These are phyloP conservation scores for Adrianichthys oophorus DNA, from an alignment of 2,797 vertebrate genomes.

Conservation along the genomic window DNA sequence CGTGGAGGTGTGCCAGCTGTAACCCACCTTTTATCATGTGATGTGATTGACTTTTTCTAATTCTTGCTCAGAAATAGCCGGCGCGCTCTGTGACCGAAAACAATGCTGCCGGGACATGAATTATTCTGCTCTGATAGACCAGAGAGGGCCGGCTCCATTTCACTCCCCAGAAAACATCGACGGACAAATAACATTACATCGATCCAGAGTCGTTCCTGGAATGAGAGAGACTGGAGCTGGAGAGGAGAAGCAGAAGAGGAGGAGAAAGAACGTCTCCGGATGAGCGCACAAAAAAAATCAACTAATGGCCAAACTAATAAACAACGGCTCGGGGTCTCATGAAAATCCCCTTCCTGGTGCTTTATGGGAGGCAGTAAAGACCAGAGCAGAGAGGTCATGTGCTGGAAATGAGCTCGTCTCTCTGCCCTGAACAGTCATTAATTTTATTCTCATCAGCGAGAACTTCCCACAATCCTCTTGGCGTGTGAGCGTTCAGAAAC, in stretches of 20 bases:
- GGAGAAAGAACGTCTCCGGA: slow-evolving; percentile 10
- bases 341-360: slow-evolving; percentile 23
- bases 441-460: not conserved
- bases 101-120: slow-evolving; percentile 10
- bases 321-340: slow-evolving; percentile 25
- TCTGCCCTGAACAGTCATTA: slow-evolving; percentile 36
- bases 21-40: not conserved
- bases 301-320: slow-evolving; percentile 21
- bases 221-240: slow-evolving; percentile 27
- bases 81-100: slow-evolving; percentile 8
- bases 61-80: not conserved
- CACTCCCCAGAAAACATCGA: slow-evolving; percentile 23
- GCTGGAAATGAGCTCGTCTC: slow-evolving; percentile 42
- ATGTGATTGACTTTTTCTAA: not conserved
- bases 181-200: slow-evolving; percentile 48
- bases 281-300: slow-evolving; percentile 32
- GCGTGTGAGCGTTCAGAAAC: too few species aligned
- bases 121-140: slow-evolving; percentile 5
- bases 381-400: slow-evolving; percentile 19
- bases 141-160: slow-evolving; percentile 30
- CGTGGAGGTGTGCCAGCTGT: not conserved
- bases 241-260: slow-evolving; percentile 7
- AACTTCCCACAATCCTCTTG: slow-evolving; percentile 21
- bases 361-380: slow-evolving; percentile 56
- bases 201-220: slow-evolving; percentile 47